These are phyloP conservation scores for Dendrolimus kikuchii DNA, from an alignment of 1,140 invertebrate species.

Conservation along the genomic window DNA sequence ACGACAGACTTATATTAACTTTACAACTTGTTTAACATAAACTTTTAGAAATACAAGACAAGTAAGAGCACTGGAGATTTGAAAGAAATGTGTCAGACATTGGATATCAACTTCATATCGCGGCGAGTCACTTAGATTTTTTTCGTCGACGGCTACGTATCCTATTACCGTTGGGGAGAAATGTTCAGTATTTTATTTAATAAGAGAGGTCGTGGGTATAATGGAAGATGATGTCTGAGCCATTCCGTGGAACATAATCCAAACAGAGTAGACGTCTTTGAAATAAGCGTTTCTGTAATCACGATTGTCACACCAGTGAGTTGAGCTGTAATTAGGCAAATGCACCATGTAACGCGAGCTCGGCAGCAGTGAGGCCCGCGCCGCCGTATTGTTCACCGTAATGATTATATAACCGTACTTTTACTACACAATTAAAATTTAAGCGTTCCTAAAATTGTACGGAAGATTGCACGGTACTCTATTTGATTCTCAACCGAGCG, in stretches of 20 bases:
- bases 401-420: conserved; percentile 70
- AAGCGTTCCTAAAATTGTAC: conserved; percentile 66
- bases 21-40: conserved; percentile 54
- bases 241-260: conserved; percentile 26
- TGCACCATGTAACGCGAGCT: conserved; percentile 59
- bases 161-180: conserved; percentile 15
- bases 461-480: conserved; percentile 47
- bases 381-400: conserved; percentile 56
- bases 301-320: conserved; percentile 58
- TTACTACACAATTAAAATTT: conserved; percentile 72
- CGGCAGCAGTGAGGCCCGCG: conserved; percentile 26
- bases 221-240: conserved; percentile 22
- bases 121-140: conserved; percentile 13
- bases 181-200: conserved; percentile 25
- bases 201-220: conserved; percentile 18
- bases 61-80: conserved; percentile 29
- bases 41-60: conserved; percentile 53
- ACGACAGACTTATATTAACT: conserved; percentile 53
- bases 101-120: conserved; percentile 13
- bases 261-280: conserved; percentile 33
- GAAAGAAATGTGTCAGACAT: conserved; percentile 17
- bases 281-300: conserved; percentile 58
- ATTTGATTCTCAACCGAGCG: conserved; percentile 50
- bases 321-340: conserved; percentile 65
- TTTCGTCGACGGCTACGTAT: conserved; percentile 13